These are phyloP conservation scores for Rousettus madagascariensis DNA, from an alignment of 2,797 vertebrate species.

Conservation along the genomic window DNA sequence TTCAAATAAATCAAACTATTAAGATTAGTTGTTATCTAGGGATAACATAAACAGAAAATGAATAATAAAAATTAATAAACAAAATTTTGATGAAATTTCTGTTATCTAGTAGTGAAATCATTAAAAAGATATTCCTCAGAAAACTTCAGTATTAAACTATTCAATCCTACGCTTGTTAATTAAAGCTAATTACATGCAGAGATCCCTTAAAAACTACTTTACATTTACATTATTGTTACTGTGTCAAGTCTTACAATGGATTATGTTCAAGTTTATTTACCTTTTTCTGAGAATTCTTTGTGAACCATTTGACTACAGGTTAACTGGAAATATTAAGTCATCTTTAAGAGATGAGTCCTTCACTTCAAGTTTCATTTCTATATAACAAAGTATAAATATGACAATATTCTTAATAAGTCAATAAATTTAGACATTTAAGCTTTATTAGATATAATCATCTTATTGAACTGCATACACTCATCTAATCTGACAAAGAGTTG, in stretches of 20 bases:
- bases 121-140: neutral
- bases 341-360: neutral
- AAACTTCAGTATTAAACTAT: conserved; percentile 32
- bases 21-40: neutral
- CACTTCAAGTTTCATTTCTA: neutral
- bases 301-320: neutral
- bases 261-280: neutral
- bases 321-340: neutral
- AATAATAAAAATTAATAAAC: conserved; percentile 34
- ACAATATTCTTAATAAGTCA: neutral
- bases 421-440: neutral
- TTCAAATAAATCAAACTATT: neutral
- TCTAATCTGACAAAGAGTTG: neutral
- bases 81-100: conserved; percentile 40
- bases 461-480: neutral
- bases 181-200: conserved; percentile 34
- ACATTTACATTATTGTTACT: neutral
- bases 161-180: neutral
- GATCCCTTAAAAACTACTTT: conserved; percentile 2
- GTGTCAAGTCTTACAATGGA: neutral
- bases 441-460: neutral
- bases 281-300: neutral
- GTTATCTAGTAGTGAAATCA: neutral
- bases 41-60: conserved; percentile 33
- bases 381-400: neutral